Conservation (phyloP, 2,888 invertebrate genomes). For the Zhuqinia jingwanae region DNA sequence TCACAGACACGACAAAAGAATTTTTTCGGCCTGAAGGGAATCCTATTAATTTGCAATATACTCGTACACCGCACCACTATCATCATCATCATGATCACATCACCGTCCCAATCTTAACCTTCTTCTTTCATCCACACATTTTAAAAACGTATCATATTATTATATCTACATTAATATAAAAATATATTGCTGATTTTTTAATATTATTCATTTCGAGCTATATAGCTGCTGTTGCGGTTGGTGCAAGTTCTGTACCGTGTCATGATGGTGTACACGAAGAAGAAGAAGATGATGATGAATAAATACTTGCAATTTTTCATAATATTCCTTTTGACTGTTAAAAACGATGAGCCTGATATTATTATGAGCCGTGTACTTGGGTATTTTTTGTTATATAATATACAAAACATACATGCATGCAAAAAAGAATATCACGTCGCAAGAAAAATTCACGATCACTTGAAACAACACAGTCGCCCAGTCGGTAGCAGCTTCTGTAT, state of each 20-base stretch:
- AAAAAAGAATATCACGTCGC: constrained; percentile 20
- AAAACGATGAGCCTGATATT: no score
- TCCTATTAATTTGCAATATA: constrained; percentile 53
- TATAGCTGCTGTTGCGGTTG: no score
- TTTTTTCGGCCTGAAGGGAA: constrained; percentile 60
- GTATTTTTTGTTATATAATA: no score
- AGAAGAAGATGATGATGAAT: no score
- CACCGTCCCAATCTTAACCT: background rate
- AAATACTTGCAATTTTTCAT: constrained; percentile 19
- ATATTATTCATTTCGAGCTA: no score
- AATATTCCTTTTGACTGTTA: background rate
- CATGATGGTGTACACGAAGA: constrained; percentile 2
- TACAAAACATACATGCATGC: background rate
- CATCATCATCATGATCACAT: background rate
- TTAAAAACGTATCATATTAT: background rate
- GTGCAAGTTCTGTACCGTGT: no score
- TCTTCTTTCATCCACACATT: background rate
- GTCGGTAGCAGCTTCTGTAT: constrained; percentile 47
- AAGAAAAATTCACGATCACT: background rate
- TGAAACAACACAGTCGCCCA: constrained; percentile 6
- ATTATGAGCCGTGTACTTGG: no score
- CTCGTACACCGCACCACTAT: background rate
- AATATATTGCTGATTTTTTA: background rate
- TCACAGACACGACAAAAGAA: constrained; percentile 39
- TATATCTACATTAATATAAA: no score